phyloP scores from a whole-genome alignment of 2,888 invertebrate species.

The Drosophila paramelanica region DNA sequence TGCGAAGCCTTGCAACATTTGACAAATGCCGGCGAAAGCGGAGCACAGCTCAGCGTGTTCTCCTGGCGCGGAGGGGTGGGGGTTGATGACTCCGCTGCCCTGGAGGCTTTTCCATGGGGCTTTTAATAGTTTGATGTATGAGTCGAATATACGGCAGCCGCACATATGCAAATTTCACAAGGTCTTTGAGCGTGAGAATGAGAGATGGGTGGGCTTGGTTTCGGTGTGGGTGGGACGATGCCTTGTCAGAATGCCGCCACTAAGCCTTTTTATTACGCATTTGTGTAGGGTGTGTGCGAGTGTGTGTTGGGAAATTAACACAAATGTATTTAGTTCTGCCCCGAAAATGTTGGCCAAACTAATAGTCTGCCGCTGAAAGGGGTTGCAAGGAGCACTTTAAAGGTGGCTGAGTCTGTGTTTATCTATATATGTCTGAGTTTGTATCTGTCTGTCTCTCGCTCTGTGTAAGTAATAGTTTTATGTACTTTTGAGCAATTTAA shows the following conservation, averaged over 20 bases:
- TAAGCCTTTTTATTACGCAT: slow-evolving; percentile 62
- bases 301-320: slow-evolving; percentile 71
- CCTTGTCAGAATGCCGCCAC: slow-evolving; percentile 49
- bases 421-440: slow-evolving; percentile 4
- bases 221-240: slow-evolving; percentile 8
- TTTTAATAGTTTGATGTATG: slow-evolving; percentile 81
- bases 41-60: slow-evolving; percentile 26
- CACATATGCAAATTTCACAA: slow-evolving; percentile 69
- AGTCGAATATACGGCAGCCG: slow-evolving; percentile 57
- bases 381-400: slow-evolving; percentile 29
- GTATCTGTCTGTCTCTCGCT: slow-evolving; percentile 17
- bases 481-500: slow-evolving; percentile 64
- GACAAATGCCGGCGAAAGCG: slow-evolving; percentile 71
- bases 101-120: slow-evolving; percentile 67
- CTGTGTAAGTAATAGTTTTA: slow-evolving; percentile 54
- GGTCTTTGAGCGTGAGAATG: slow-evolving; percentile 22
- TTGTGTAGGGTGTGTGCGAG: slow-evolving; percentile 14
- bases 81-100: slow-evolving; percentile 44
- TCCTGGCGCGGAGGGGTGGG: not conserved
- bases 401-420: slow-evolving; percentile 45
- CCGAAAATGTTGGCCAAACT: slow-evolving; percentile 55
- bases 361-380: slow-evolving; percentile 39
- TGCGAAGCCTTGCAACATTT: slow-evolving; percentile 73
- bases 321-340: slow-evolving; percentile 77
- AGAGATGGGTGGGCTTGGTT: not conserved